Conservation (phyloP, 2,888 invertebrate genomes). For the Drosophila percnosoma region DNA sequence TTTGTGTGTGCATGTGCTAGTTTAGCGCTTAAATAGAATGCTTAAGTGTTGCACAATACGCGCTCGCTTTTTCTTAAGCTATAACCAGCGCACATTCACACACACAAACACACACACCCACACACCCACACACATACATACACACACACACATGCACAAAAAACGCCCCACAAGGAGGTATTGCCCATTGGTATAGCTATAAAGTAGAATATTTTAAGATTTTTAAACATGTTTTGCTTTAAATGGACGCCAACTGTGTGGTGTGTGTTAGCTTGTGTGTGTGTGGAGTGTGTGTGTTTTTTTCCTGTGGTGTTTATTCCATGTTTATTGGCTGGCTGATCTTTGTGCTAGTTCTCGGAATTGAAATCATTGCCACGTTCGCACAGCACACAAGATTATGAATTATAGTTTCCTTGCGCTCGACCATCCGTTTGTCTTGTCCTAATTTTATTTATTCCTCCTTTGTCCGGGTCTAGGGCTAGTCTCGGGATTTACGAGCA, state of each 20-base stretch:
- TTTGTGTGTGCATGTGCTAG: constrained; percentile 32
- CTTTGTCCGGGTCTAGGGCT: constrained; percentile 5
- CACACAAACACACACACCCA: constrained; percentile 3
- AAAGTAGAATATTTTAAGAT: constrained; percentile 73
- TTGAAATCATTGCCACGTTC: constrained; percentile 70
- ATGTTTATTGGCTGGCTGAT: constrained; percentile 67
- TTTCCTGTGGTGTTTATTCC: constrained; percentile 29
- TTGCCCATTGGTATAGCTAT: constrained; percentile 38
- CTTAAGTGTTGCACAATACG: constrained; percentile 68
- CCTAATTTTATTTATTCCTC: constrained; percentile 72
- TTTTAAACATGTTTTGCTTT: constrained; percentile 72
- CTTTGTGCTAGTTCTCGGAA: constrained; percentile 44
- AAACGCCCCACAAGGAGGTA: background rate
- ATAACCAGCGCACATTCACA: constrained; percentile 18
- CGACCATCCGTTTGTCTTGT: constrained; percentile 42
- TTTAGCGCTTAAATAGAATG: constrained; percentile 68
- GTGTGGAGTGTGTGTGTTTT: background rate
- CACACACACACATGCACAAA: background rate
- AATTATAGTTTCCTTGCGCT: constrained; percentile 73
- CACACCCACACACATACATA: background rate
- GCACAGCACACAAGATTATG: constrained; percentile 60
- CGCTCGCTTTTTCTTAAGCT: constrained; percentile 35
- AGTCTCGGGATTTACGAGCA: constrained; percentile 67
- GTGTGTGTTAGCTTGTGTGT: constrained; percentile 5
- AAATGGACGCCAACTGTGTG: constrained; percentile 37